These are phyloP conservation scores for Drosophila peninsularis DNA, from an alignment of 2,888 invertebrate species.

Conservation along the genomic window DNA sequence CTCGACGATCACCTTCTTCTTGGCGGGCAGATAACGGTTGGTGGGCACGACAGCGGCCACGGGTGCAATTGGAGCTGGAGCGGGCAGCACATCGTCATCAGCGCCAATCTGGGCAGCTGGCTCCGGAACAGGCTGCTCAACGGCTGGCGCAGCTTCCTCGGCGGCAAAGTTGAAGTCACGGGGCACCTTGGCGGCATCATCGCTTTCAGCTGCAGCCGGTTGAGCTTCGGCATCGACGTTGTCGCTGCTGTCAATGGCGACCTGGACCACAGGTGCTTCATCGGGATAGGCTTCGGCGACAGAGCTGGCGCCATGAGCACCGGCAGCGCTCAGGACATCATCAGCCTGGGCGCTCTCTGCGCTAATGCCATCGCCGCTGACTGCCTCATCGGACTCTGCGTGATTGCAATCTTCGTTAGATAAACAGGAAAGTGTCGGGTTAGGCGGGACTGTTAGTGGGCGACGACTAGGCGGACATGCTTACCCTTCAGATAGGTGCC, in stretches of 20 bases:
- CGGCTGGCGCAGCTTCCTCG: constrained; percentile 59
- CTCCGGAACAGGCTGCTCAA: constrained; percentile 8
- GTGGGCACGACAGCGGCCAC: constrained; percentile 67
- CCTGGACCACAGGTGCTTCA: constrained; percentile 65
- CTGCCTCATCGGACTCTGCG: constrained; percentile 78
- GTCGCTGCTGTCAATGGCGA: constrained; percentile 55
- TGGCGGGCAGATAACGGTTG: constrained; percentile 82
- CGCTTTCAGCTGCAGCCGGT: constrained; percentile 49
- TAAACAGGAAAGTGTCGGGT: constrained; percentile 24
- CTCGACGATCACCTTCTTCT: constrained; percentile 82
- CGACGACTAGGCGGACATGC: constrained; percentile 10
- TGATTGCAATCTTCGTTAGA: constrained; percentile 82
- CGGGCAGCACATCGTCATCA: constrained; percentile 72
- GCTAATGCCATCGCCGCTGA: constrained; percentile 54
- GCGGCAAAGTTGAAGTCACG: constrained; percentile 81
- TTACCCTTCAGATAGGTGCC: constrained; percentile 84
- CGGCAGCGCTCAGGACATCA: constrained; percentile 75
- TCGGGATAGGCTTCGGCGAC: constrained; percentile 84
- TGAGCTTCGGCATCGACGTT: constrained; percentile 47
- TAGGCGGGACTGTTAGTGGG: constrained; percentile 33
- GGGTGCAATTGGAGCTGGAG: constrained; percentile 78
- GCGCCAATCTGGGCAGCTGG: constrained; percentile 47
- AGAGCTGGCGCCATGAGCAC: constrained; percentile 78
- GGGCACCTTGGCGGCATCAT: constrained; percentile 81
- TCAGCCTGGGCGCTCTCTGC: constrained; percentile 70